Base-by-base conservation (phyloP, 2,113 vertebrate genomes). In the Mastomys coucha region DNA sequence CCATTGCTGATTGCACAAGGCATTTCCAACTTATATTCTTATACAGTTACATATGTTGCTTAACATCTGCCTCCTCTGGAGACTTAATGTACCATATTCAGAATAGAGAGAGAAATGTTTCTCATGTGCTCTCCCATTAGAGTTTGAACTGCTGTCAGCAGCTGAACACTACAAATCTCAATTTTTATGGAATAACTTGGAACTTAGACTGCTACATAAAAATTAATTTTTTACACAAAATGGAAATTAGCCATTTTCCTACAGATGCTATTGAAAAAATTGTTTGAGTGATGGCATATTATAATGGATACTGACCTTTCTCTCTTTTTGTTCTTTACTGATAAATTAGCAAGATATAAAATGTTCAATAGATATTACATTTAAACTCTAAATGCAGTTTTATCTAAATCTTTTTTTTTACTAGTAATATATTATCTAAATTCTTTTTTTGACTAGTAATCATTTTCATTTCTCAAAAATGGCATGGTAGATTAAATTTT, bases 51-150 rank as follows among this genome's bases (percentile, higher is more conserved):
- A 89, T 69, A 78, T 91, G 77, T 96, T 96, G 91, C 31, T 96
- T 96, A 97, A 96, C 91, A 97, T 96, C 96, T 96, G 51, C 89
- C 87, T 78, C 97, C 95, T 96, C 82, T 85, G 89, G 95, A 91
- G 95, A 96, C 89, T 95, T 97, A 97, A 96, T 96, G 97, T 96
- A 94, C 92, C 91, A 73, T 84, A 91, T 85, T 88, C 65, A 89
- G 76, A 45, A 91, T 24, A 73, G 17, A 28, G 19, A 87, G 36
- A 95, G 51, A 94, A 87, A 92, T 58, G 60, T 12, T 89, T n/a
- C 53, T 33, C 17, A 49, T 53, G n/a, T 85, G 89, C n/a, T 91
- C 56, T 88, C 31, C 70, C 93, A 58, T 88, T 89, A 96, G 95
- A 96, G 63, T 92, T 2, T 93, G 86, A 96, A 80, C 26, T 7